Base-by-base conservation (phyloP, 2,888 invertebrate genomes). In the Galeopsomyia nigrocyanea region DNA sequence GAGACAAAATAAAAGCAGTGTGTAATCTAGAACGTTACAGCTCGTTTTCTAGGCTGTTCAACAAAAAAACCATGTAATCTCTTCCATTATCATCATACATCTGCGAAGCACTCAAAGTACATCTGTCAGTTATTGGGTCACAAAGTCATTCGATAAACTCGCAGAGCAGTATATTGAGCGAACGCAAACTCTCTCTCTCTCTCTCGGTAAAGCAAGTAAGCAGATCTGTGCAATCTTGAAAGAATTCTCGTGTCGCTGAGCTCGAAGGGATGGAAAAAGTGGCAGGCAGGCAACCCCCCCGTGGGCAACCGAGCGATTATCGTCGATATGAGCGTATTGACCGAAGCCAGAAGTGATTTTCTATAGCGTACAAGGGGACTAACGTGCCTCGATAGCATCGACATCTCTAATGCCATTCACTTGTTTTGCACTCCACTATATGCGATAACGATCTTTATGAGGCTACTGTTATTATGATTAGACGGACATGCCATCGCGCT, bases 391-490 rank as follows among this genome's bases (percentile, higher is more conserved):
- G 75, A 73, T 22, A 17, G 49, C 26, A 58, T 39, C 39, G 31
- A 14, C 17, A 39, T 39, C 63, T 76, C 80, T 85, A 86, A 86
- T 85, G 85, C 81, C 73, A 75, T 84, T 85, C 82, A 80, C 85
- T 83, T 85, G 86, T 85, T 84, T 78, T 75, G 75, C 77, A 73
- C 78, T 78, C 71, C 39, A 61, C 62, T 58, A 26, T 26, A 26
- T 26, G n/a, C 73, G 83, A 84, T 84, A 81, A 77, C 64, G 74
- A 84, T 84, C 84, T 82, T 79, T 78, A 80, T 77, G 76, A 78
- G 78, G 26, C 26, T 26, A 77, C 77, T 79, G 76, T 79, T 79
- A 77, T 77, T 79, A 75, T 75, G 68, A 71, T 78, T 58, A 60
- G 72, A 56, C 17, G 31, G 51, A 75, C 75, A 75, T 72, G 64